phyloP scores from a whole-genome alignment of 2,797 vertebrate genomes.

The Aphelocoma californica region DNA sequence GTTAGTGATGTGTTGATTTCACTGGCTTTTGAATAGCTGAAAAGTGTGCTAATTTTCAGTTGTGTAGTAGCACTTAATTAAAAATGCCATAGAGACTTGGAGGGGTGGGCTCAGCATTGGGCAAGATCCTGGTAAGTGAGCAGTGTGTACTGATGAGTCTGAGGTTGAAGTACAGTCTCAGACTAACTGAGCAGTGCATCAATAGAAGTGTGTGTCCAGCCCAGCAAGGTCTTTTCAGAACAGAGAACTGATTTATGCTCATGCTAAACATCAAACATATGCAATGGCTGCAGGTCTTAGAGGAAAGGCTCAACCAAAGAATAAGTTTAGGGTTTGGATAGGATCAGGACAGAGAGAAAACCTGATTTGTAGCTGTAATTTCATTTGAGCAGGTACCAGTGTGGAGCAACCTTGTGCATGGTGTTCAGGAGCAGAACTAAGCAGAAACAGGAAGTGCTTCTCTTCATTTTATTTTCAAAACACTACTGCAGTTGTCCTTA shows the following conservation, averaged over 20 bases:
- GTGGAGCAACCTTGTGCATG: not conserved
- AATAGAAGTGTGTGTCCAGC: not conserved
- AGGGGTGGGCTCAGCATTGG: not conserved
- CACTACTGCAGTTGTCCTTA: not conserved
- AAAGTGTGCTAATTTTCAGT: not conserved
- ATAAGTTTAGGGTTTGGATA: not conserved
- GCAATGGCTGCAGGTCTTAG: not conserved
- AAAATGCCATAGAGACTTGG: not conserved
- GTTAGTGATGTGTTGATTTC: not conserved
- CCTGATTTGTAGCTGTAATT: not conserved
- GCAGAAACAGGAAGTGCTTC: not conserved
- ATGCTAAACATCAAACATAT: not conserved
- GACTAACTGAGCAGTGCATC: not conserved
- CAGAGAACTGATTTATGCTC: not conserved
- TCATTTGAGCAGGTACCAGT: not conserved
- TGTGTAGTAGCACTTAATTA: not conserved
- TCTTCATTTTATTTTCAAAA: not conserved
- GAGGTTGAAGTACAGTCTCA: not conserved
- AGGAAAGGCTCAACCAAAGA: not conserved
- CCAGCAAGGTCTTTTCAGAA: not conserved
- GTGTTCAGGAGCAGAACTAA: not conserved
- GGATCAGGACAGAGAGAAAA: not conserved
- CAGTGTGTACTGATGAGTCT: not conserved
- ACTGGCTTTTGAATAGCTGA: not conserved
- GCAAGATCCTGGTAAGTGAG: not conserved